A percentile compares a stretch with the other conserved stretches of the same genome.
Conservation (phyloP, 2,797 vertebrate genomes). For the Eremophila alpestris region DNA sequence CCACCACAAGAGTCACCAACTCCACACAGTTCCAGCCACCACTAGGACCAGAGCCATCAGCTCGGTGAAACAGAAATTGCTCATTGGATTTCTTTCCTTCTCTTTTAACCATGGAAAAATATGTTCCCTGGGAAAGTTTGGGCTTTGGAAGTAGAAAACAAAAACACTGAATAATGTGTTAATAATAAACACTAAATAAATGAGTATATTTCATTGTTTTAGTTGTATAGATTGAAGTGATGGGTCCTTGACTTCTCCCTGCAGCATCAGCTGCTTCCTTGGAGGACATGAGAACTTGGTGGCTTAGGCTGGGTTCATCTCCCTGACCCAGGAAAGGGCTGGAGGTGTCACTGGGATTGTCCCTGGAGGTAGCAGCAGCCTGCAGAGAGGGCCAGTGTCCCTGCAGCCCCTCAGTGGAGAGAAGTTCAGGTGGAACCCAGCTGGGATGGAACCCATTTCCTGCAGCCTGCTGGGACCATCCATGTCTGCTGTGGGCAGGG, state of each 20-base stretch:
- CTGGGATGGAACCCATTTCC: background rate
- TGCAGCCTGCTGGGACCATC: background rate
- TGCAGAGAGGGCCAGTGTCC: background rate
- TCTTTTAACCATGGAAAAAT: background rate
- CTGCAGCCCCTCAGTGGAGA: background rate
- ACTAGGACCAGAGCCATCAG: rapidly evolving
- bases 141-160: background rate
- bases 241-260: background rate
- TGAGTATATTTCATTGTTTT: rapidly evolving
- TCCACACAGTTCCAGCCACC: background rate
- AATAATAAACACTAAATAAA: too few relatives aligned
- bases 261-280: background rate
- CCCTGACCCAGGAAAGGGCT: background rate
- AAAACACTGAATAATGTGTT: background rate
- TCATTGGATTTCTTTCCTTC: background rate
- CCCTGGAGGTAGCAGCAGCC: background rate
- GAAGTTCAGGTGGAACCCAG: background rate
- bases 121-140: background rate
- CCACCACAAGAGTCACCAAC: background rate
- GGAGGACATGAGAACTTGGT: background rate
- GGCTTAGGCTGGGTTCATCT: background rate
- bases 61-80: background rate
- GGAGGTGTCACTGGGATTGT: background rate
- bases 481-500: background rate
- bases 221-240: background rate